These are phyloP conservation scores for Argyresthia goedartella DNA, from an alignment of 2,888 invertebrate genomes.

Conservation along the genomic window DNA sequence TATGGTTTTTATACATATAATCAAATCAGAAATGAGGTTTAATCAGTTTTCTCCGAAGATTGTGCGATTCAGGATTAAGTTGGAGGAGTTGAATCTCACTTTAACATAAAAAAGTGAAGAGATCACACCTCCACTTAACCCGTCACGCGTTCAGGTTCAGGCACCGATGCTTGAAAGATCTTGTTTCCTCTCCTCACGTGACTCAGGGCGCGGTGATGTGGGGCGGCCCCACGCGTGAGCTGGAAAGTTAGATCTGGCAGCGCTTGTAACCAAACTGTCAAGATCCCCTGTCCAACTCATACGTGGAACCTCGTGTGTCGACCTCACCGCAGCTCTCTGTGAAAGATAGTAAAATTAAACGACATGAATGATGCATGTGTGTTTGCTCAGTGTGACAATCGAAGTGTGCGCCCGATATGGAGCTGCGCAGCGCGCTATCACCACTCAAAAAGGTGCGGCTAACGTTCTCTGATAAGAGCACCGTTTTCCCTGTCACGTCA, in stretches of 20 bases:
- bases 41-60: background rate
- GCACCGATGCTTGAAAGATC: background rate
- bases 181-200: constrained; percentile 1
- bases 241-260: constrained; percentile 74
- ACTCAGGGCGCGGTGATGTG: background rate
- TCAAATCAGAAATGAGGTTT: background rate
- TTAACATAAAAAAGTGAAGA: constrained; percentile 70
- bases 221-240: constrained; percentile 44
- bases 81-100: constrained; percentile 74
- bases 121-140: constrained; percentile 73
- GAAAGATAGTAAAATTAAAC: constrained; percentile 4
- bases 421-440: constrained; percentile 51
- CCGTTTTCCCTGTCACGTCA: constrained; percentile 59
- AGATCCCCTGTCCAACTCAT: constrained; percentile 72
- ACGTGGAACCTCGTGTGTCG: constrained; percentile 39
- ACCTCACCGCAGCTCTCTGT: background rate
- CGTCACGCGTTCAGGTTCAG: constrained; percentile 31
- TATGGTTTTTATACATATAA: background rate
- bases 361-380: constrained; percentile 18
- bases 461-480: constrained; percentile 61
- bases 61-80: constrained; percentile 64
- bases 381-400: constrained; percentile 46
- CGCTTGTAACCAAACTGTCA: constrained; percentile 55
- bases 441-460: constrained; percentile 62
- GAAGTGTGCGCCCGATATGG: constrained; percentile 35